phyloP scores from a whole-genome alignment of 92 coral and sea anemone genomes.

The Micromussa lordhowensis region DNA sequence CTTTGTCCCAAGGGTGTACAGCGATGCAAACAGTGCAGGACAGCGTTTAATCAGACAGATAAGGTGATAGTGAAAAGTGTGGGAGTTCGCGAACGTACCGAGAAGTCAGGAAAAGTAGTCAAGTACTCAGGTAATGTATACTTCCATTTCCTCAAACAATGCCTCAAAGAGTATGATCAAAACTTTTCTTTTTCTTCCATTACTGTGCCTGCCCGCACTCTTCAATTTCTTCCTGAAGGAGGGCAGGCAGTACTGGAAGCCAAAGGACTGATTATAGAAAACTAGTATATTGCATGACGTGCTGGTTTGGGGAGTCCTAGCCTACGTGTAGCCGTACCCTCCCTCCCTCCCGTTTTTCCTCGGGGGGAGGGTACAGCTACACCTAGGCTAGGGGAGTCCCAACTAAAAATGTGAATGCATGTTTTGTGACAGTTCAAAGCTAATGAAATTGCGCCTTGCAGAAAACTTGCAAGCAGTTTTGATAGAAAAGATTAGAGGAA shows the following conservation, averaged over 20 bases:
- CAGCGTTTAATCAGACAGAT: conserved; percentile 58
- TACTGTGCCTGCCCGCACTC: conserved; percentile 60
- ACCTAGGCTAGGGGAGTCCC: no score
- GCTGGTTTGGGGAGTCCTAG: no score
- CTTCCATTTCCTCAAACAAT: conserved; percentile 59
- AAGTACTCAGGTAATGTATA: conserved; percentile 60
- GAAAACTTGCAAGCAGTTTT: no score
- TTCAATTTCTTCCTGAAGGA: conserved; percentile 66
- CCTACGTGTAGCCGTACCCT: no score
- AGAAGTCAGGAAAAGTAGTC: conserved; percentile 47
- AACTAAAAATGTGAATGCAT: no score
- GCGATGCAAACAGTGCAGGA: conserved; percentile 69
- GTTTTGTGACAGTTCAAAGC: no score
- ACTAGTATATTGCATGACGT: not conserved
- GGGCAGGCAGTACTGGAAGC: conserved; percentile 55
- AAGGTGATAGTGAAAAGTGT: conserved; percentile 64
- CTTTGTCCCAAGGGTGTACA: conserved; percentile 65
- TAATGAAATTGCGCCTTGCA: no score
- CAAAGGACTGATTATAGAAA: conserved; percentile 55
- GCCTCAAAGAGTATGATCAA: conserved; percentile 62
- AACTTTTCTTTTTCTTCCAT: conserved; percentile 57
- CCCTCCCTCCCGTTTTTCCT: no score
- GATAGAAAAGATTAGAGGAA: no score
- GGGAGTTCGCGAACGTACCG: conserved; percentile 66
- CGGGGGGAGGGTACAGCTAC: no score